phyloP scores from a whole-genome alignment of 2,797 vertebrate species.

The Xiphorhynchus erythropygius region DNA sequence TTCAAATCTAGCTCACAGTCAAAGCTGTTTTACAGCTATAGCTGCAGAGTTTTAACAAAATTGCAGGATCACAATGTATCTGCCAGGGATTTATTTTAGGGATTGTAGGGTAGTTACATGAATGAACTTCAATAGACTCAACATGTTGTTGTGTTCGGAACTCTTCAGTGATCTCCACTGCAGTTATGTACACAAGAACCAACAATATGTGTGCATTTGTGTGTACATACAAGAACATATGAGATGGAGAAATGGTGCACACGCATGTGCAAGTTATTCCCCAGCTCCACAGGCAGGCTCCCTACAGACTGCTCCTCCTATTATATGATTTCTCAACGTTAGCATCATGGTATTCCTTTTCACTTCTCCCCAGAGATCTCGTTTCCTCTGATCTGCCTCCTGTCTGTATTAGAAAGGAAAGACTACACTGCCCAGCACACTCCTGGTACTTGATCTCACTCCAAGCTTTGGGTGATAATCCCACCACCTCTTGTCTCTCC shows the following conservation, averaged over 20 bases:
- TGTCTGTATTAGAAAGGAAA: background rate
- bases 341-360: background rate
- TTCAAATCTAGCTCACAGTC: slow-evolving; percentile 57
- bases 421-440: background rate
- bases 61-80: background rate
- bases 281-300: background rate
- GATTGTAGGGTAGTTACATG: background rate
- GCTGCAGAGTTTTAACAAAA: slow-evolving; percentile 25
- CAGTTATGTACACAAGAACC: background rate
- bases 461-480: slow-evolving; percentile 28
- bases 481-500: background rate
- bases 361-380: background rate
- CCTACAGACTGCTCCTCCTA: background rate
- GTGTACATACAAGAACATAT: background rate
- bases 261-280: background rate
- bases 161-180: background rate
- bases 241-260: background rate
- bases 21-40: slow-evolving; percentile 51
- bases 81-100: slow-evolving; percentile 45
- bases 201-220: background rate
- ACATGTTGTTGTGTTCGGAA: background rate
- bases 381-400: slow-evolving; percentile 24
- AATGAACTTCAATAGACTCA: slow-evolving; percentile 19
- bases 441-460: background rate
- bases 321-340: background rate